Conservation (phyloP, 2,888 invertebrate genomes). For the Polymixis flavicincta region DNA sequence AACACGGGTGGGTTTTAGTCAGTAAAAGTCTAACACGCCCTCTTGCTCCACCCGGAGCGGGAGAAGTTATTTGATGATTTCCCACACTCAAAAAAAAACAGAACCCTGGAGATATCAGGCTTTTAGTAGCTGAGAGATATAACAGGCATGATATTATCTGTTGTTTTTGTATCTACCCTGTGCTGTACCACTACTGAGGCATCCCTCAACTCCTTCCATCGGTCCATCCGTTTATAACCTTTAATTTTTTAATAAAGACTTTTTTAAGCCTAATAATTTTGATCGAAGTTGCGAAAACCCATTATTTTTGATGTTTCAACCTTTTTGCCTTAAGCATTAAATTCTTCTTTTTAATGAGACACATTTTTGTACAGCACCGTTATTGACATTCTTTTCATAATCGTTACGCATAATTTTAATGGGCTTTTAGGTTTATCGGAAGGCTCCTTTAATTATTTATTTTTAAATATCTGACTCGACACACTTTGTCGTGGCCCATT, state of each 20-base stretch:
- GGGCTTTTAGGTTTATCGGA: neutral
- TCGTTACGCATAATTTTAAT: neutral
- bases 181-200: too few relatives aligned
- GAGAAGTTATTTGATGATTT: too few relatives aligned
- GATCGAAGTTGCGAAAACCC: neutral
- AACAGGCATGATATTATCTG: too few relatives aligned
- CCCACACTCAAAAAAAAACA: too few relatives aligned
- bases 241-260: neutral
- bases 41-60: too few relatives aligned
- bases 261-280: neutral
- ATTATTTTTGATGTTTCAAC: neutral
- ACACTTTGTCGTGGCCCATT: too few relatives aligned
- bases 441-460: neutral
- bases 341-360: constrained; percentile 16
- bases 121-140: neutral
- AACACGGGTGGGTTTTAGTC: too few relatives aligned
- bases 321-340: neutral
- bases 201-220: too few relatives aligned
- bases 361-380: neutral
- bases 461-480: too few relatives aligned
- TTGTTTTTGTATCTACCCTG: too few relatives aligned
- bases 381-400: constrained; percentile 15
- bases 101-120: neutral
- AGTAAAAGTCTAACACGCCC: too few relatives aligned
- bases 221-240: neutral